These are phyloP conservation scores for Poliocrania exsul DNA, from an alignment of 2,797 vertebrate genomes.

Conservation along the genomic window DNA sequence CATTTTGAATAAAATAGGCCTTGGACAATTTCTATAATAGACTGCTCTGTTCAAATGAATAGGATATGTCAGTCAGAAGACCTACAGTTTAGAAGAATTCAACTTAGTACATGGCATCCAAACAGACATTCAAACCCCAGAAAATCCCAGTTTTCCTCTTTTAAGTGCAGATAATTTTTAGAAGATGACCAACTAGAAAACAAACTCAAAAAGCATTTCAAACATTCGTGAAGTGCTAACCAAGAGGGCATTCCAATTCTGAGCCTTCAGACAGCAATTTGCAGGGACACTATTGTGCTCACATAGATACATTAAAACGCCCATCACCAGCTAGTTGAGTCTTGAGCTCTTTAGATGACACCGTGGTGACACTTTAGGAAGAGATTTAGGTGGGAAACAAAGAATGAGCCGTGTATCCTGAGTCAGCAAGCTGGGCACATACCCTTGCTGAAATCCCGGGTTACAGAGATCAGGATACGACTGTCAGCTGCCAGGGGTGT, in stretches of 20 bases:
- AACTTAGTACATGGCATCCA: neutral
- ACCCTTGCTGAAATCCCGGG: neutral
- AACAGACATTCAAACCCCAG: neutral
- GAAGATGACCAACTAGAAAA: neutral
- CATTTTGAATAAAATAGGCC: slow-evolving; percentile 32
- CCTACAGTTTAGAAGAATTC: neutral
- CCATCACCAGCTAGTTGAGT: neutral
- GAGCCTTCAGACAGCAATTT: neutral
- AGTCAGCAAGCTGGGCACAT: neutral
- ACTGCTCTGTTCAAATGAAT: slow-evolving; percentile 6
- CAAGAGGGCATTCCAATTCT: neutral
- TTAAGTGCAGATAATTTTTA: neutral
- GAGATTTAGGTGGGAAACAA: neutral
- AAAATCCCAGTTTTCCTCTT: neutral
- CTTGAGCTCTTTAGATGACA: neutral
- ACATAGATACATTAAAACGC: neutral
- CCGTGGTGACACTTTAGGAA: fast-evolving
- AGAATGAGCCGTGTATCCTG: neutral
- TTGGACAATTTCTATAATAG: slow-evolving; percentile 25
- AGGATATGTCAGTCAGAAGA: neutral
- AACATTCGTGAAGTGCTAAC: neutral
- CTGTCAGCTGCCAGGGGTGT: neutral
- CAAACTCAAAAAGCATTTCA: neutral
- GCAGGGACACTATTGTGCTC: neutral
- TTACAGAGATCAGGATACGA: neutral